Evolutionary conservation across 1,140 invertebrate genomes (phyloP), one percentile per base, ranked within the genome.

Genomic region (Calephelis nemesis): DNA sequence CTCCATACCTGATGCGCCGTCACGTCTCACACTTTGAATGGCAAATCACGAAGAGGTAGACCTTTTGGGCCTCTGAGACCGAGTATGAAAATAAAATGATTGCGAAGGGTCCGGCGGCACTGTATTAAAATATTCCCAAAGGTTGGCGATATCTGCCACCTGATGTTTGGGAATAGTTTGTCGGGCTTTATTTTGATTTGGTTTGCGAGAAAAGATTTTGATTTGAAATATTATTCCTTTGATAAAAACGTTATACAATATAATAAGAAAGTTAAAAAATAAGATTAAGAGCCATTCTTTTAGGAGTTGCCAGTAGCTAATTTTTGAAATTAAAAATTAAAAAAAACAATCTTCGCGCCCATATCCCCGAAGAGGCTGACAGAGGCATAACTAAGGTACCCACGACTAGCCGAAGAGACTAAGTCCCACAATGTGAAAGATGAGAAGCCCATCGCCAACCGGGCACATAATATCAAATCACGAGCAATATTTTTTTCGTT

Each of bases 61-160:
- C 88, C 88, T 87, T 90, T 72, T 74, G 88, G 86, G 88, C 82
- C 85, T 84, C 67, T 7, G 88, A 78, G 88, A 88, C 83, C 81
- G 62, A 49, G 84, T 88, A 88, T 90, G 88, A 90, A 90, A 90
- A 90, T 90, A 90, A 90, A 90, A 90, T 90, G 88, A 90, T 90
- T 87, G 88, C 85, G 76, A 74, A 88, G 86, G 86, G 85, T 85
- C 80, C 79, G 74, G 67, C 74, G 78, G 74, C 69, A 78, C 73
- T 79, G 83, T 88, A 90, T 90, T 88, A 88, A 85, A 88, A 84
- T 85, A 88, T 86, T 83, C 88, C 88, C 86, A 72, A 72, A 81
- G 84, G 84, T 75, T 71, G 69, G 69, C 70, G 68, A 70, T 69
- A 67, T 73, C 68, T 74, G 73, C 65, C 86, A 90, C 87, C 87